A percentile compares a stretch with the other conserved stretches of the same genome.
Conservation (phyloP, 2,113 vertebrate species). For the Agapornis roseicollis region DNA sequence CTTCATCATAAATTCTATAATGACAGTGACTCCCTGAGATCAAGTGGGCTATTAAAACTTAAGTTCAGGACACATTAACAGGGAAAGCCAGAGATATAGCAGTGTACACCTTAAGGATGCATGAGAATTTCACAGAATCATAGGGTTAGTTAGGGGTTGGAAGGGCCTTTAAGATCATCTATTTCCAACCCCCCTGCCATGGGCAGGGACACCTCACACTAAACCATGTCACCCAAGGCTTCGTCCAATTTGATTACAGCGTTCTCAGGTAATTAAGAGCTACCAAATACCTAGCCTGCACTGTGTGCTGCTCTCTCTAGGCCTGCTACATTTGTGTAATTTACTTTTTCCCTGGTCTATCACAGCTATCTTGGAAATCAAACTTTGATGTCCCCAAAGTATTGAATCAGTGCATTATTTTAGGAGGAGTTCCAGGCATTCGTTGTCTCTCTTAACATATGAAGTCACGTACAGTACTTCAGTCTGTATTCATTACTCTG, state of each 20-base stretch:
- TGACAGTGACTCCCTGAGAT: not conserved
- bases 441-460: not conserved
- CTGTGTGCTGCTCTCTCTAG: fast-evolving
- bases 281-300: fast-evolving
- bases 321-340: not conserved
- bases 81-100: not conserved
- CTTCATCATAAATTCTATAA: not conserved
- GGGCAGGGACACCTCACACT: too few species aligned
- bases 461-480: not conserved
- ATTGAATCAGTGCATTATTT: not conserved
- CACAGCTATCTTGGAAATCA: not conserved
- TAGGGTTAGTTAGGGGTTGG: too few species aligned
- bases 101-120: not conserved
- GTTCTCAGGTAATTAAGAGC: not conserved
- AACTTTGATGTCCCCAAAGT: not conserved
- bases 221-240: too few species aligned
- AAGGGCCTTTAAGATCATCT: too few species aligned
- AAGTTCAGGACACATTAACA: not conserved
- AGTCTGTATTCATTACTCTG: not conserved
- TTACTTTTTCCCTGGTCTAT: not conserved
- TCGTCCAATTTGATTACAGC: not conserved
- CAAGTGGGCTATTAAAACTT: not conserved
- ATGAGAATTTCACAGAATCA: not conserved
- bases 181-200: too few species aligned
- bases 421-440: not conserved